phyloP scores from a whole-genome alignment of 1,140 invertebrate species.

The Heterodera carotae region DNA sequence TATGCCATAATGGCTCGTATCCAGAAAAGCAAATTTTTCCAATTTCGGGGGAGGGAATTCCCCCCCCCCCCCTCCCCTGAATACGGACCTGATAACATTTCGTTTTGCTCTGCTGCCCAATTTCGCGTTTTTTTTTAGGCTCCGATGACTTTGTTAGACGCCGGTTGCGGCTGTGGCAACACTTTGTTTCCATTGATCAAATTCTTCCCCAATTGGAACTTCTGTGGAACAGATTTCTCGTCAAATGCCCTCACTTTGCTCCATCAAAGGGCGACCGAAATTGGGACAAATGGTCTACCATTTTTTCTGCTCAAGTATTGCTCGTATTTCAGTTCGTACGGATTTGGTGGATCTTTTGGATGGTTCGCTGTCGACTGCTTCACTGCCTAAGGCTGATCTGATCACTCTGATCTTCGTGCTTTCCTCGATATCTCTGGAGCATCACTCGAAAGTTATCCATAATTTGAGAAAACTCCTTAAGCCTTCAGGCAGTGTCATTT shows the following conservation, averaged over 20 bases:
- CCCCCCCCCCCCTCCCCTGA: too few relatives aligned
- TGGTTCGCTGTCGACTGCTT: constrained; percentile 5
- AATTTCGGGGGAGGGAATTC: too few relatives aligned
- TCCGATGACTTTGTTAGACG: constrained; percentile 74
- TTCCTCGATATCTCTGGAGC: constrained; percentile 77
- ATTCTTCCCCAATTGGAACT: constrained; percentile 74
- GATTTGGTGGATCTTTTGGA: constrained; percentile 48
- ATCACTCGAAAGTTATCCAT: constrained; percentile 74
- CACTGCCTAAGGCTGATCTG: constrained; percentile 71
- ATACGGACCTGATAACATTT: too few relatives aligned
- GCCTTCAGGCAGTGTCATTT: constrained; percentile 29
- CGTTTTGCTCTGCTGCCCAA: too few relatives aligned
- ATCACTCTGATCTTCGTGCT: constrained; percentile 78
- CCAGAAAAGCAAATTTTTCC: too few relatives aligned
- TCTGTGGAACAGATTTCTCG: constrained; percentile 94
- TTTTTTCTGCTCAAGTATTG: constrained; percentile 25
- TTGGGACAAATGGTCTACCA: background rate
- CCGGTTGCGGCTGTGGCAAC: constrained; percentile 96
- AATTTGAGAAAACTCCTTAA: constrained; percentile 72
- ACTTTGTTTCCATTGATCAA: constrained; percentile 88
- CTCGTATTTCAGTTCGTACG: constrained; percentile 22
- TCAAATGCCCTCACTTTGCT: constrained; percentile 70
- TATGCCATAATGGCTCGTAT: too few relatives aligned
- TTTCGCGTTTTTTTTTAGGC: constrained; percentile 40
- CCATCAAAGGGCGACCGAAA: constrained; percentile 71